Evolutionary conservation across 2,113 vertebrate genomes (phyloP), one percentile per base, ranked within the genome.

Genomic region (Pholis gunnellus): DNA sequence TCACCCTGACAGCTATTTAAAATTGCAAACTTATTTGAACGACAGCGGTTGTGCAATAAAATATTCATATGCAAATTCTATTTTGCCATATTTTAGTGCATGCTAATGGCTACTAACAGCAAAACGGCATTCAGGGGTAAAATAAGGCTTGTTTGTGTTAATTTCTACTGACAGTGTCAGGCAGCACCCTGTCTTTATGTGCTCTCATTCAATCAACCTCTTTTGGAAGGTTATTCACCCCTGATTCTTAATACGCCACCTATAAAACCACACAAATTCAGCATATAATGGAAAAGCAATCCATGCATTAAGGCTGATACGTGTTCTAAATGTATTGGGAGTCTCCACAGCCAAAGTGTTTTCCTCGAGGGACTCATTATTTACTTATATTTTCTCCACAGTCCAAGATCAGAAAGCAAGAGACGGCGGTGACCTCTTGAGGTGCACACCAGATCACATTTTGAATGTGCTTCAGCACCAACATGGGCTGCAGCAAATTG

Each of bases 11-110:
- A 85, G 76, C 67, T 48, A 10, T 83, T 68, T 71, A 82, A 89
- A 82, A 66, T 67, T 83, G 56, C 68, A 87, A 70, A 70, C 64
- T 44, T 78, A 79, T 8, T 46, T 82, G 74, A 86, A 64, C 87
- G 75, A 59, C 74, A 61, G 71, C 29, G 0, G 17, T 69, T 75
- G 46, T 57, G 40, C 36, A 27, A 67, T 88, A 63, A 74, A 89
- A 81, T 65, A 84, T 90, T 85, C 25, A 84, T 46, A 9, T 17
- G 17, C 77, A 86, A 81, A 52, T n/a, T 5, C 22, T 2, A 7
- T 75, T 64, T 72, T 40, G 57, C 29, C 36, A 42, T 57, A 18
- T 79, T 77, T 84, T 11, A 69, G 36, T 38, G 13, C n/a, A 14
- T 20, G 46, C 0, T 40, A 61, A 44, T 66, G 50, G 48, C 9